phyloP scores from a whole-genome alignment of 2,113 vertebrate genomes.

The Callionymus lyra region DNA sequence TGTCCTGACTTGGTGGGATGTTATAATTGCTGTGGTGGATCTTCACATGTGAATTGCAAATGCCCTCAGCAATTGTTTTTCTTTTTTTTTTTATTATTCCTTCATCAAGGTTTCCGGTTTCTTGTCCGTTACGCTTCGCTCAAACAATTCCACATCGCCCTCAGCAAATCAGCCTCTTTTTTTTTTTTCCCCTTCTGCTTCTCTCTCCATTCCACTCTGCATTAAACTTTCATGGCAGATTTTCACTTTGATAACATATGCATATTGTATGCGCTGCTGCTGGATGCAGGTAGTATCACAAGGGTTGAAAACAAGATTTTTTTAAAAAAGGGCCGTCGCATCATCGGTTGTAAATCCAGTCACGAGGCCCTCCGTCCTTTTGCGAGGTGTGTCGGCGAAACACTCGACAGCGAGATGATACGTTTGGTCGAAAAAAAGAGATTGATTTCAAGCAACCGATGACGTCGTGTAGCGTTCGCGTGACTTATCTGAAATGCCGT shows the following conservation, averaged over 20 bases:
- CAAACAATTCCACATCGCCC: constrained; percentile 64
- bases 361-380: constrained; percentile 14
- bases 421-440: constrained; percentile 31
- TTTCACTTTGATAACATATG: constrained; percentile 65
- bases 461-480: too few species aligned
- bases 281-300: constrained; percentile 50
- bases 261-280: constrained; percentile 58
- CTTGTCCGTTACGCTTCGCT: constrained; percentile 49
- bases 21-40: constrained; percentile 50
- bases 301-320: constrained; percentile 7
- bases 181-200: constrained; percentile 32
- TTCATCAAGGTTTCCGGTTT: constrained; percentile 50
- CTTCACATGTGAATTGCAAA: constrained; percentile 48
- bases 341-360: too few species aligned
- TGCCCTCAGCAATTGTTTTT: constrained; percentile 49
- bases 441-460: constrained; percentile 15
- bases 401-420: constrained; percentile 15
- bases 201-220: constrained; percentile 40
- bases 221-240: constrained; percentile 68
- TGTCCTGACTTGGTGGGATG: constrained; percentile 43
- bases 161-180: constrained; percentile 52
- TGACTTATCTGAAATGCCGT: constrained; percentile 8
- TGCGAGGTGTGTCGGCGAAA: constrained; percentile 18
- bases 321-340: too few species aligned
- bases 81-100: constrained; percentile 49